Base-by-base conservation (phyloP, 2,888 invertebrate genomes). In the Heliconius ismenius region DNA sequence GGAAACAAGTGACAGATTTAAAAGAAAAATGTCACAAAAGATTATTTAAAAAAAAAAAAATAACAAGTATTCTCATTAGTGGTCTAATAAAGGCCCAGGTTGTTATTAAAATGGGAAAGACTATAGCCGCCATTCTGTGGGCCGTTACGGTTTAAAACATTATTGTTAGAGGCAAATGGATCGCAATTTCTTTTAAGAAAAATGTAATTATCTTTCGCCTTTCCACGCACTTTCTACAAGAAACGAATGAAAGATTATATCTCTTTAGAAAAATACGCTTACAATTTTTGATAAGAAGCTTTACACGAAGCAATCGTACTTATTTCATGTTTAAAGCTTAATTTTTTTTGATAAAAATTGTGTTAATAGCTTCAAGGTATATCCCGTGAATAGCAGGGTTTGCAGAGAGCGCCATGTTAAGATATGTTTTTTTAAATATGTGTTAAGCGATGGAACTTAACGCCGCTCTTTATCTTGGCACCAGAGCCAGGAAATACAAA, bases 131-230 rank as follows among this genome's bases (percentile, higher is more conserved):
- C 73, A 43, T 76, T 76, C 43, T 24, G 21, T 43, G 10, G 76
- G 67, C 26, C 60, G 62, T 77, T 77, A 70, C 58, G 32, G 28
- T 54, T 54, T 69, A 64, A 70, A 73, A 76, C 49, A 54, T 36
- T 70, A 78, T 78, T 78, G 77, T 78, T 62, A 68, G 65, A 64
- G 63, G 36, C 54, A 70, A 77, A 74, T 58, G 74, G 70, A 77
- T 49, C 68, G 72, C 75, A 24, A 68, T 75, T 75, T 73, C 65
- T 77, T 73, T 49, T 26, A 62, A 58, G n/a, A 65, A 36, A 65
- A 73, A 68, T 60, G 36, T 75, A 70, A 70, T 76, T 76, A 58
- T 58, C 32, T 58, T 58, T 36, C 63, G 69, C 62, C 28, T 49
- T 36, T 69, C 49, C n/a, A 32, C 43, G 60, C 18, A 24, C 62